A percentile compares a stretch with the other conserved stretches of the same genome.
Conservation (phyloP, 2,797 vertebrate species). For the Channallabes apus region DNA sequence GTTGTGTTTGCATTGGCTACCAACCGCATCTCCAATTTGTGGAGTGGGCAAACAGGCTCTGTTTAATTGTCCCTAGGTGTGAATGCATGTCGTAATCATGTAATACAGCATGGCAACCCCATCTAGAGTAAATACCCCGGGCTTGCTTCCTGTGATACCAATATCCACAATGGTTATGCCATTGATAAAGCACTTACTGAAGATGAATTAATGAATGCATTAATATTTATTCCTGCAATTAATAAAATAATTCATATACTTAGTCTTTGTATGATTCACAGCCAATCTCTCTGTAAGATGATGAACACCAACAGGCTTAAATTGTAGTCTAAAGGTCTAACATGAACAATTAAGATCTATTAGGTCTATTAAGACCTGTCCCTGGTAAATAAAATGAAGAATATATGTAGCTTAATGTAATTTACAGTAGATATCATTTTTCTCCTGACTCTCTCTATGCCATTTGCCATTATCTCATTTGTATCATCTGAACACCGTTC, state of each 20-base stretch:
- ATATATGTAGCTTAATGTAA: neutral
- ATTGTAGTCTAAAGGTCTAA: neutral
- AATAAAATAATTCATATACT: neutral
- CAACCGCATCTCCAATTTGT: neutral
- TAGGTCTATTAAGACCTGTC: neutral
- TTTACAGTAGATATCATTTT: neutral
- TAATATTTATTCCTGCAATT: neutral
- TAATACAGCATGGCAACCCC: neutral
- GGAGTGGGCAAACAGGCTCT: neutral
- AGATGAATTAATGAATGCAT: no score
- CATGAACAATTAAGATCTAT: neutral
- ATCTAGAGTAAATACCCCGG: neutral
- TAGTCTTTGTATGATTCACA: neutral
- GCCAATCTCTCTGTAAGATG: neutral
- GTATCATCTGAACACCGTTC: neutral
- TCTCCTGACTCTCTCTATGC: no score
- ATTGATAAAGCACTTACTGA: no score
- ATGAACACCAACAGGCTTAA: neutral
- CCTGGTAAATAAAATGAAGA: neutral
- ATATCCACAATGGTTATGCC: no score
- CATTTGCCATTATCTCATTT: neutral
- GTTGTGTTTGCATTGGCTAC: neutral
- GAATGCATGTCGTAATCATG: neutral
- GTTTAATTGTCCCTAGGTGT: neutral
- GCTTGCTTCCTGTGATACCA: no score